Conservation (phyloP, 2,113 vertebrate genomes). For the Gadus chalcogrammus region DNA sequence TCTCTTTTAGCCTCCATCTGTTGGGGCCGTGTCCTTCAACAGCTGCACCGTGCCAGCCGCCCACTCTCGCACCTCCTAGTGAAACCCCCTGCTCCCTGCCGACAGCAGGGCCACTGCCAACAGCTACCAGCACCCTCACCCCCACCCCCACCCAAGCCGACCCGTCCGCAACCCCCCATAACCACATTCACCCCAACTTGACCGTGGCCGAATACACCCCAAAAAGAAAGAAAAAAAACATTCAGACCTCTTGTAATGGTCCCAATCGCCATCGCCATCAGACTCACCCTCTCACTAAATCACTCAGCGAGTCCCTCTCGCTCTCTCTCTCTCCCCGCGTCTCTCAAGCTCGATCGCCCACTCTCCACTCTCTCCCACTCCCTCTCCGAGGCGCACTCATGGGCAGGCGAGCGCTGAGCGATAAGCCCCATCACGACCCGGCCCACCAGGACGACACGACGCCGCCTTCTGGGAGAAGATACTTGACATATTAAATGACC, state of each 20-base stretch:
- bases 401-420: slow-evolving; percentile 15
- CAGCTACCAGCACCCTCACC: slow-evolving; percentile 26
- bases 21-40: slow-evolving; percentile 48
- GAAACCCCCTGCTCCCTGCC: slow-evolving; percentile 30
- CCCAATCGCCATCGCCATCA: slow-evolving; percentile 10
- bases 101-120: slow-evolving; percentile 26
- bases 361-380: neutral
- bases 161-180: too few species aligned
- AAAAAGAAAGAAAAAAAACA: neutral
- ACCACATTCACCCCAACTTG: slow-evolving; percentile 21
- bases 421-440: slow-evolving; percentile 23
- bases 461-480: slow-evolving; percentile 31
- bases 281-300: slow-evolving; percentile 20
- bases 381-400: neutral
- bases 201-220: slow-evolving; percentile 1
- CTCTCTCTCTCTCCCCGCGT: neutral
- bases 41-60: slow-evolving; percentile 43
- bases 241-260: neutral
- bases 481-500: slow-evolving; percentile 48
- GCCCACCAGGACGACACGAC: neutral
- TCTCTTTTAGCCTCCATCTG: slow-evolving; percentile 44
- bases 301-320: neutral
- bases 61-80: slow-evolving; percentile 32
- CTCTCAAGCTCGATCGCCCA: neutral
- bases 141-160: neutral